Conservation (phyloP, 64 coral and sea anemone genomes). For the Porites australiensis region DNA sequence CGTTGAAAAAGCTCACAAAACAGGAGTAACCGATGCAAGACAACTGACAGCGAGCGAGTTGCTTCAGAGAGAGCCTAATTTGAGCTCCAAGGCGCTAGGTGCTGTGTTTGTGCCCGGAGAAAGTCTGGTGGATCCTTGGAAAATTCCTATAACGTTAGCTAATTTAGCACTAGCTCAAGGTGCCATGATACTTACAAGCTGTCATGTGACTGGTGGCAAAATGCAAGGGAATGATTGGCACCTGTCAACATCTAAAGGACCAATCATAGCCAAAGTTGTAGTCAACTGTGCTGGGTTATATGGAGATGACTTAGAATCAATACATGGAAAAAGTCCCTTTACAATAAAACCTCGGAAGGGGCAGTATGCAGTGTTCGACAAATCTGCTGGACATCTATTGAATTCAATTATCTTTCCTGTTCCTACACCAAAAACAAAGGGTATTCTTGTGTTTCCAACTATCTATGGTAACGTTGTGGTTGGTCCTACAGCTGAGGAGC, state of each 20-base stretch:
- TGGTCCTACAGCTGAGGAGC: slow-evolving; percentile 83
- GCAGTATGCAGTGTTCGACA: slow-evolving; percentile 77
- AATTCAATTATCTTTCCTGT: slow-evolving; percentile 79
- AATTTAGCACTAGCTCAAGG: slow-evolving; percentile 24
- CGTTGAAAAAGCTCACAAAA: slow-evolving; percentile 40
- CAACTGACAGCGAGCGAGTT: slow-evolving; percentile 66
- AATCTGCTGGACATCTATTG: slow-evolving; percentile 72
- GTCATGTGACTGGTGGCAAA: slow-evolving; percentile 56
- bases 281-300: slow-evolving; percentile 87
- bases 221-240: slow-evolving; percentile 54
- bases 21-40: slow-evolving; percentile 55
- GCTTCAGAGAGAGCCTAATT: slow-evolving; percentile 46
- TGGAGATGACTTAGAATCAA: slow-evolving; percentile 70
- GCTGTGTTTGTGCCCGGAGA: slow-evolving; percentile 71
- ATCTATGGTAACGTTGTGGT: slow-evolving; percentile 82
- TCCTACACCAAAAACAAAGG: slow-evolving; percentile 70
- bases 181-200: slow-evolving; percentile 37
- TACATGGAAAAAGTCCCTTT: slow-evolving; percentile 70
- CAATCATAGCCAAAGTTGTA: slow-evolving; percentile 62
- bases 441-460: slow-evolving; percentile 67
- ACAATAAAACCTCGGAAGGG: slow-evolving; percentile 86
- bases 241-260: slow-evolving; percentile 40
- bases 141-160: slow-evolving; percentile 71
- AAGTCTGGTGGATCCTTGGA: slow-evolving; percentile 75
- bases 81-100: slow-evolving; percentile 58